These are phyloP conservation scores for Blastomussa wellsi DNA, from an alignment of 92 coral and sea anemone genomes.

Conservation along the genomic window DNA sequence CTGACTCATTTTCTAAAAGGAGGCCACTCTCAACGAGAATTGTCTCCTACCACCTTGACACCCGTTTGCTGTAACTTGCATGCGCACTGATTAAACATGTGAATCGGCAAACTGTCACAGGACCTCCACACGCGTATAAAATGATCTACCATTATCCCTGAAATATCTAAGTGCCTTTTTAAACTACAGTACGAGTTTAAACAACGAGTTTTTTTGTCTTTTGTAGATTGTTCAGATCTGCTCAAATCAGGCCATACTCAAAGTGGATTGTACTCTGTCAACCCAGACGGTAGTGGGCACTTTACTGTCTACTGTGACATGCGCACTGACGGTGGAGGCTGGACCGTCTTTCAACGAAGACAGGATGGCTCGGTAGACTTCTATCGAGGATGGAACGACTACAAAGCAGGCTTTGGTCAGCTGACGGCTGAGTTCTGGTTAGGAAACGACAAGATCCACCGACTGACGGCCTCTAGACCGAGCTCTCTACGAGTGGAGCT, in stretches of 20 bases:
- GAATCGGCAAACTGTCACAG: too few relatives aligned
- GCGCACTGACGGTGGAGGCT: slow-evolving; percentile 63
- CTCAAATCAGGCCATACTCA: slow-evolving; percentile 30
- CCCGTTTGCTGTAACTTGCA: too few relatives aligned
- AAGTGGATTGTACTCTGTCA: slow-evolving; percentile 43
- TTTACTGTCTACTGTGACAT: slow-evolving; percentile 64
- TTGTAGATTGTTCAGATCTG: neutral
- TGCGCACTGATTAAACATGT: too few relatives aligned
- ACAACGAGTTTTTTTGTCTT: too few relatives aligned
- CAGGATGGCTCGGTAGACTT: slow-evolving; percentile 71
- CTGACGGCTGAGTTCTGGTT: slow-evolving; percentile 58
- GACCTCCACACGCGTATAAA: too few relatives aligned
- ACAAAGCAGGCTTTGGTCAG: slow-evolving; percentile 64
- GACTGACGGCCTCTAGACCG: slow-evolving; percentile 56
- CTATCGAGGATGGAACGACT: slow-evolving; percentile 53
- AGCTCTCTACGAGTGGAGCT: slow-evolving; percentile 49
- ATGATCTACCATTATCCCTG: too few relatives aligned
- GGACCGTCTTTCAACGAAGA: slow-evolving; percentile 72
- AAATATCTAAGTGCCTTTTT: too few relatives aligned
- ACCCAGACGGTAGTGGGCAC: slow-evolving; percentile 60
- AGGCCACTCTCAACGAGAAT: too few relatives aligned
- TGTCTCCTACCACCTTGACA: too few relatives aligned
- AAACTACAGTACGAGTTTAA: too few relatives aligned
- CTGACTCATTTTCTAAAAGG: too few relatives aligned
- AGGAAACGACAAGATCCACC: slow-evolving; percentile 63